Evolutionary conservation across 2,888 invertebrate species (phyloP), one percentile per base, ranked within the genome.

Genomic region (Dysmachus trigonus): DNA sequence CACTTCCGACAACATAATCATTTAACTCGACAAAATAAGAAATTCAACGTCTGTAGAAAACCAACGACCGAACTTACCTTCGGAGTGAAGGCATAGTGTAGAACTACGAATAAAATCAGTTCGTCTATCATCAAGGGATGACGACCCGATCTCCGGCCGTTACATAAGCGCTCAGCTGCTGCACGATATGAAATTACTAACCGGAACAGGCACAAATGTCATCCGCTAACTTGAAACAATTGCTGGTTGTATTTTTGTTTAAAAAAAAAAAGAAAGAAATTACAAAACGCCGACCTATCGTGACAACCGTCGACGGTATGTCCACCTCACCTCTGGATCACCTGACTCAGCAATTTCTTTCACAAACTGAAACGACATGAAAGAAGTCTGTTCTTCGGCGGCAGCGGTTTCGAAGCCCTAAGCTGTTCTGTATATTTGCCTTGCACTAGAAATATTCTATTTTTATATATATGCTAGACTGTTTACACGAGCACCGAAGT

Each of bases 401-500:
- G 33, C n/a, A 8, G 18, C 15, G 31, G 33, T 18, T 13, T 27
- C 35, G 81, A 81, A 81, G 62, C 81, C 81, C 41, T 81, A 81
- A 62, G 62, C 47, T 22, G 27, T 10, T 33, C 33, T 30, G 22
- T 53, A 53, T 27, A 62, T 62, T 62, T 81, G 81, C 31, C 51
- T 81, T 81, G 81, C 81, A 81, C 81, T 51, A 81, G 81, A 81
- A 62, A 53, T 81, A 35, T 81, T 81, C 81, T 81, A 81, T 81
- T 81, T 81, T 81, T 53, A 53, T 51, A 35, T 53, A 53, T 51
- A 35, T 53, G 18, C 81, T 51, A 81, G 81, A 62, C 41, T 62
- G 62, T 62, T 81, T 53, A 35, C 81, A 53, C 18, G 81, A n/a
- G 15, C 53, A 81, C 51, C 81, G 53, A 81, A 33, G 47, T 53